phyloP scores from a whole-genome alignment of 1,140 invertebrate species.

The Onthophagus taurus region DNA sequence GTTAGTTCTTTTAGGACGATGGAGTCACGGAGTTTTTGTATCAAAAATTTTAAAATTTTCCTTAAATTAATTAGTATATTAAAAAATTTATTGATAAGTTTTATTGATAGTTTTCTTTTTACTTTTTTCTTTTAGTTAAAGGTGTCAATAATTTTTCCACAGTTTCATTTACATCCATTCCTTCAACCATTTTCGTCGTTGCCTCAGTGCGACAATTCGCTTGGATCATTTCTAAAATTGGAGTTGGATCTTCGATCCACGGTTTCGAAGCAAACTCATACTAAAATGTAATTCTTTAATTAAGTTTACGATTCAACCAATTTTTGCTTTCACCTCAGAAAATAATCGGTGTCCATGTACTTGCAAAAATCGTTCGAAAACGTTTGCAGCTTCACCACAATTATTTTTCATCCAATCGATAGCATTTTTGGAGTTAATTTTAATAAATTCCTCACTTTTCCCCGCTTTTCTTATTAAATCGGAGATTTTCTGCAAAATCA shows the following conservation, averaged over 20 bases:
- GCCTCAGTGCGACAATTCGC: conserved; percentile 35
- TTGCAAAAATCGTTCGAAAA: conserved; percentile 53
- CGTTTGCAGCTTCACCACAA: conserved; percentile 39
- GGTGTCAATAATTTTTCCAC: conserved; percentile 40
- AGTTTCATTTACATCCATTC: conserved; percentile 34
- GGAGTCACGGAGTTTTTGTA: conserved; percentile 48
- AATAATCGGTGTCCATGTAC: conserved; percentile 64
- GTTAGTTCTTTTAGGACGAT: conserved; percentile 56
- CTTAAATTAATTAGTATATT: conserved; percentile 30
- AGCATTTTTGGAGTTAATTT: conserved; percentile 42
- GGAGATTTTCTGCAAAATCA: conserved; percentile 44
- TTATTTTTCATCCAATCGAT: conserved; percentile 49
- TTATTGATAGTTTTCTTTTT: conserved; percentile 38
- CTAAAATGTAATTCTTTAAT: conserved; percentile 37
- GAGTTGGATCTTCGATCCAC: conserved; percentile 54
- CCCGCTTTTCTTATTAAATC: conserved; percentile 42
- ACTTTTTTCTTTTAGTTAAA: conserved; percentile 30
- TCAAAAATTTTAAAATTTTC: conserved; percentile 40
- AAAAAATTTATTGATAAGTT: not conserved
- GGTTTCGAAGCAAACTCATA: conserved; percentile 56
- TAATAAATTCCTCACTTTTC: conserved; percentile 43
- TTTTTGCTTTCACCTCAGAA: conserved; percentile 55
- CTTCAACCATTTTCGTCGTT: conserved; percentile 22
- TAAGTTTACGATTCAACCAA: not conserved
- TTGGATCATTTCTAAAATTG: conserved; percentile 53